Conservation (phyloP, 2,113 vertebrate species). For the Chlamydotis undulata region DNA sequence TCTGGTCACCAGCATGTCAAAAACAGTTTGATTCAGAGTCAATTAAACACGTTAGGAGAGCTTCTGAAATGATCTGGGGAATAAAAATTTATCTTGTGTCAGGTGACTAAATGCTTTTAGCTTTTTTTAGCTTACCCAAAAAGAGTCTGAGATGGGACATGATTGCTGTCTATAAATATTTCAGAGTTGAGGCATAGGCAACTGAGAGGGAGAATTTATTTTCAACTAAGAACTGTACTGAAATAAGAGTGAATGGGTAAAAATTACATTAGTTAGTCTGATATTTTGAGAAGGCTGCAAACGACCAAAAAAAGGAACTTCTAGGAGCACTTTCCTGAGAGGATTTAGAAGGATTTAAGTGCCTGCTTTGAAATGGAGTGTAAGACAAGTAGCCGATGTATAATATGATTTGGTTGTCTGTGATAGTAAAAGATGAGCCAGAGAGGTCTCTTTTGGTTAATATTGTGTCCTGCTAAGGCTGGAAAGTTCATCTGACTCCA, state of each 20-base stretch:
- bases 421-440: not conserved
- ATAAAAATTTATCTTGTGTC: not conserved
- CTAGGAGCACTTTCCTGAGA: not conserved
- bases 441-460: not conserved
- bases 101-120: slow-evolving; percentile 35
- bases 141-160: slow-evolving; percentile 19
- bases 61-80: not conserved
- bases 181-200: slow-evolving; percentile 23
- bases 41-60: not conserved
- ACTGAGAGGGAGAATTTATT: slow-evolving; percentile 50
- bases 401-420: not conserved
- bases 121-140: slow-evolving; percentile 40
- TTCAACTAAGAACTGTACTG: slow-evolving; percentile 18
- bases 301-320: not conserved
- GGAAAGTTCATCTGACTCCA: not conserved
- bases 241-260: slow-evolving; percentile 16
- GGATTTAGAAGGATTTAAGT: not conserved
- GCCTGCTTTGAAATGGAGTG: not conserved
- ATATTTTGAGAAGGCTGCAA: not conserved
- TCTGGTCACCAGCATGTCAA: not conserved
- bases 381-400: not conserved
- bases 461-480: not conserved
- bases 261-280: not conserved
- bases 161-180: slow-evolving; percentile 54
- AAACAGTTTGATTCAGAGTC: not conserved